Base-by-base conservation (phyloP, 1,140 invertebrate genomes). In the Glossosoma conforme region DNA sequence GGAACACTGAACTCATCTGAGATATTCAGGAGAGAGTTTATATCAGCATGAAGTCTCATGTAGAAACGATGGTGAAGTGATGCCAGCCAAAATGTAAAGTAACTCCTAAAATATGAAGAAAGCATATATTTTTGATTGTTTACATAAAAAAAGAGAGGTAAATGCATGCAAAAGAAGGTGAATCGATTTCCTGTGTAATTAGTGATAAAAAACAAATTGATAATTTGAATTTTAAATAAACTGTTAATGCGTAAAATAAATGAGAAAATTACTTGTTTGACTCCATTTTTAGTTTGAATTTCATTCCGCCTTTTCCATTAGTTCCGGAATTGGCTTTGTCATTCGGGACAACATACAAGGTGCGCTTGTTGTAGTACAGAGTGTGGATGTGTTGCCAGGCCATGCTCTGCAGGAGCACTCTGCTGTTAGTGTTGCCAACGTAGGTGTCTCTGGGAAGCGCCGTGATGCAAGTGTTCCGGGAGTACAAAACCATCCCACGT, bases 61-160 rank as follows among this genome's bases (percentile, higher is more conserved):
- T 84, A 87, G 63, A 87, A 83, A 61, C 85, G 80, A 64, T 87
- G 85, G 62, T 87, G 85, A 17, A 86, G 64, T 2, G 84, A 86
- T 8, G 83, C 84, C 21, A 87, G 65, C 62, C 82, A 83, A 65
- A 86, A 87, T 48, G 82, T 81, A 60, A 84, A 87, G 60, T 81
- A 86, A 64, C 83, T 86, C 66, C 80, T 82, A 62, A 36, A 70
- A 66, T 58, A 35, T n/a, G n/a, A n/a, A n/a, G n/a, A n/a, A n/a
- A n/a, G n/a, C n/a, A n/a, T n/a, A n/a, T n/a, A n/a, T n/a, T n/a
- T n/a, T n/a, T n/a, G n/a, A n/a, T n/a, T n/a, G n/a, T n/a, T n/a
- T n/a, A n/a, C n/a, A n/a, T n/a, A n/a, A n/a, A n/a, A n/a, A n/a
- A n/a, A n/a, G n/a, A n/a, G n/a, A n/a, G n/a, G n/a, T n/a, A n/a